A percentile compares a stretch with the other conserved stretches of the same genome.
These are phyloP conservation scores for Dione juno DNA, from an alignment of 2,888 invertebrate genomes.

Conservation along the genomic window DNA sequence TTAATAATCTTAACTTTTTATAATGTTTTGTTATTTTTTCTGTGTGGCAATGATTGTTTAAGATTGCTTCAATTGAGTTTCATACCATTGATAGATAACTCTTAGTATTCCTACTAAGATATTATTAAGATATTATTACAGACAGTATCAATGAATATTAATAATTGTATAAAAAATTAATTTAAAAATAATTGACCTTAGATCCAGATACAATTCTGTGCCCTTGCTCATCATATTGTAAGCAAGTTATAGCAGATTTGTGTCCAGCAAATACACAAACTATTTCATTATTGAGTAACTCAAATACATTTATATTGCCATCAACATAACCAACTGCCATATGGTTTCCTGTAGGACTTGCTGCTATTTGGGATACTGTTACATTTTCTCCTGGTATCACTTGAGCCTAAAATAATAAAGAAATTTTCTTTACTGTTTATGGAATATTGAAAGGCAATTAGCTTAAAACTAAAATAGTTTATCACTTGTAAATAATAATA, in stretches of 20 bases:
- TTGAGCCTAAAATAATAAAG: slow-evolving; percentile 86
- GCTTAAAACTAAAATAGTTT: not conserved
- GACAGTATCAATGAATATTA: too few species aligned
- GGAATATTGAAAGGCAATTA: too few species aligned
- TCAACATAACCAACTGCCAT: slow-evolving; percentile 96
- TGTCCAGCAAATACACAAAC: slow-evolving; percentile 92
- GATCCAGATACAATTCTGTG: slow-evolving; percentile 94
- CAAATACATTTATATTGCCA: slow-evolving; percentile 93
- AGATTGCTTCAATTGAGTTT: not conserved
- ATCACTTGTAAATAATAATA: slow-evolving; percentile 55
- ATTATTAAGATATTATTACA: too few species aligned
- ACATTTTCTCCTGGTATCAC: slow-evolving; percentile 91
- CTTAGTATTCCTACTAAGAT: too few species aligned
- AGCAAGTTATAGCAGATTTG: slow-evolving; percentile 90
- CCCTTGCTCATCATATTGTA: slow-evolving; percentile 92
- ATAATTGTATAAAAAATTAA: too few species aligned
- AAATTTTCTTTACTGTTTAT: too few species aligned
- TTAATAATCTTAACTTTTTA: not conserved
- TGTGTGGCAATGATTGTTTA: not conserved
- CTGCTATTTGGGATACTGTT: slow-evolving; percentile 89
- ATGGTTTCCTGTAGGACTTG: slow-evolving; percentile 89
- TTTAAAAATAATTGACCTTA: slow-evolving; percentile 80
- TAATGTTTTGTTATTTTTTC: too few species aligned
- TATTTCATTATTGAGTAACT: slow-evolving; percentile 88
- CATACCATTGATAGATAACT: too few species aligned